These are phyloP conservation scores for Pagetopsis macropterus DNA, from an alignment of 2,797 vertebrate species.

Conservation along the genomic window DNA sequence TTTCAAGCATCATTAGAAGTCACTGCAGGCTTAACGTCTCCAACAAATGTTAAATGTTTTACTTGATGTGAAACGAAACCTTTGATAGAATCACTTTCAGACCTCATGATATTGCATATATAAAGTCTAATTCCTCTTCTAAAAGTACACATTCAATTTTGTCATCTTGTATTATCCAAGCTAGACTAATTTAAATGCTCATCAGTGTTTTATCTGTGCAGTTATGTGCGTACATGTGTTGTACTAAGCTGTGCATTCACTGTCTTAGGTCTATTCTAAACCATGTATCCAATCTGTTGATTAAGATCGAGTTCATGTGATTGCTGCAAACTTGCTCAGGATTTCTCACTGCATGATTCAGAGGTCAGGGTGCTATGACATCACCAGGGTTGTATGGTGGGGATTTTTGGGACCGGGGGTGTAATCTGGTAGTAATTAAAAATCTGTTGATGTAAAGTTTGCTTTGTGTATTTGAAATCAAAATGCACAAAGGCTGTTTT, in stretches of 20 bases:
- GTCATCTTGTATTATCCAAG: conserved; percentile 38
- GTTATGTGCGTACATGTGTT: background rate
- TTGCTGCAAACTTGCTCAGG: conserved; percentile 40
- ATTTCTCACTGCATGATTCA: conserved; percentile 61
- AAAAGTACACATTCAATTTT: conserved; percentile 13
- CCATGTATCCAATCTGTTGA: background rate
- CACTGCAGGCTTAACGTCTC: conserved; percentile 42
- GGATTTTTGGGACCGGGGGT: conserved; percentile 44
- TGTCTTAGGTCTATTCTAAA: background rate
- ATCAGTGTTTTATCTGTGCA: conserved; percentile 21
- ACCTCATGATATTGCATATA: background rate
- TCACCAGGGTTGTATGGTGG: conserved; percentile 57
- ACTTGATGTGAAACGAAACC: conserved; percentile 37
- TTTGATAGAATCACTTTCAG: conserved; percentile 32
- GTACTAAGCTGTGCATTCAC: background rate
- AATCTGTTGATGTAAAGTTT: conserved; percentile 55
- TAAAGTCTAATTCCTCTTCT: conserved; percentile 12
- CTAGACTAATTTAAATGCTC: background rate
- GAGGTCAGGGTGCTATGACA: conserved; percentile 69
- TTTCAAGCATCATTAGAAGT: conserved; percentile 72
- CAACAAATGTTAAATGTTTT: conserved; percentile 58
- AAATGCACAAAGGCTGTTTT: conserved; percentile 23
- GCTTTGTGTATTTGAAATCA: conserved; percentile 44
- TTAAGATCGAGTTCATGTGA: conserved; percentile 20
- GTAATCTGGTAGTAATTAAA: conserved; percentile 71